These are phyloP conservation scores for Scrobipalpa costella DNA, from an alignment of 2,888 invertebrate genomes.

Conservation along the genomic window DNA sequence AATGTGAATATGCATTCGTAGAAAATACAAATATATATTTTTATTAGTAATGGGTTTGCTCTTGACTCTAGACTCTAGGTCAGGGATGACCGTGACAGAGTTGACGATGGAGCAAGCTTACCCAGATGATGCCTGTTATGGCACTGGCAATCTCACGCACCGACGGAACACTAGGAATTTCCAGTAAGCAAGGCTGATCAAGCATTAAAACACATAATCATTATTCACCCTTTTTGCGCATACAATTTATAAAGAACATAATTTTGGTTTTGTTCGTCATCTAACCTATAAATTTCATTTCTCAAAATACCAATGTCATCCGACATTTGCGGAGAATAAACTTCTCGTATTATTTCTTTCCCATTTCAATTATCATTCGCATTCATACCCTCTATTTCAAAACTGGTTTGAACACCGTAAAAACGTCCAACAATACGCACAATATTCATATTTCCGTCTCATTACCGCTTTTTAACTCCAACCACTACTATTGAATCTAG, in stretches of 20 bases:
- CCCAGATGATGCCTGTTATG: too few relatives aligned
- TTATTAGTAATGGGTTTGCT: too few relatives aligned
- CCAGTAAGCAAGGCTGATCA: background rate
- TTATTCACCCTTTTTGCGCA: background rate
- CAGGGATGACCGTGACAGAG: too few relatives aligned
- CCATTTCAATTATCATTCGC: slow-evolving; percentile 22
- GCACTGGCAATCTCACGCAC: too few relatives aligned
- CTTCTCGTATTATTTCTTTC: slow-evolving; percentile 16
- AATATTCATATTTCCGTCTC: slow-evolving; percentile 60
- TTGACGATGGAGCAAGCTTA: too few relatives aligned
- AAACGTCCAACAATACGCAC: slow-evolving; percentile 49
- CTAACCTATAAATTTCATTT: slow-evolving; percentile 15
- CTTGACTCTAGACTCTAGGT: too few relatives aligned
- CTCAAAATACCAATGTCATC: slow-evolving; percentile 8
- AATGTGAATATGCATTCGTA: background rate
- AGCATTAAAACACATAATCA: background rate
- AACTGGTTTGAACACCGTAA: slow-evolving; percentile 49
- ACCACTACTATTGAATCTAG: slow-evolving; percentile 40
- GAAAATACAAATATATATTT: too few relatives aligned
- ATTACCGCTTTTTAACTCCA: slow-evolving; percentile 52
- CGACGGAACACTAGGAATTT: too few relatives aligned
- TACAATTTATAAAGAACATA: background rate
- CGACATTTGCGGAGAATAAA: slow-evolving; percentile 7
- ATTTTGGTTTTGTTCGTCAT: slow-evolving; percentile 7
- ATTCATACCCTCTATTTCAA: slow-evolving; percentile 32